phyloP scores from a whole-genome alignment of 1,140 invertebrate genomes.

The Melipona quadrifasciata region DNA sequence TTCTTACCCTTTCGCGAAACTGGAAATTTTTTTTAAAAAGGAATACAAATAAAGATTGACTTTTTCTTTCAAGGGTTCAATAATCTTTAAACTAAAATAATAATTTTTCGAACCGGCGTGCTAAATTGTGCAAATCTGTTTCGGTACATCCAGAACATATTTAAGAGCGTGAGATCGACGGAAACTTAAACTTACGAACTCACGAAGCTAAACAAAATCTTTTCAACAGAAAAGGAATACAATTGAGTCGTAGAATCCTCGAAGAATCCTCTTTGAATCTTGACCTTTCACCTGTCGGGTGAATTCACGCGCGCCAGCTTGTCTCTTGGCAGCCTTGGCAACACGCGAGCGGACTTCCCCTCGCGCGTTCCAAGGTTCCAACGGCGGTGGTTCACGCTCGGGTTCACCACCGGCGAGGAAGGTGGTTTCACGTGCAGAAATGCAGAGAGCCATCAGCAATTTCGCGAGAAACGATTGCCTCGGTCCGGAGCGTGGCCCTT shows the following conservation, averaged over 20 bases:
- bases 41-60: too few species aligned
- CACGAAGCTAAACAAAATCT: too few species aligned
- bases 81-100: too few species aligned
- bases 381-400: slow-evolving; percentile 29
- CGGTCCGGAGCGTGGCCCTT: slow-evolving; percentile 27
- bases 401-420: slow-evolving; percentile 38
- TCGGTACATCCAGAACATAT: too few species aligned
- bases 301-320: slow-evolving; percentile 5
- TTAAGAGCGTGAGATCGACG: too few species aligned
- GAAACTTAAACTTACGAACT: too few species aligned
- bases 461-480: slow-evolving; percentile 78
- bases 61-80: too few species aligned
- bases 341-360: slow-evolving; percentile 52
- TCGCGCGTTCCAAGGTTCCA: slow-evolving; percentile 23
- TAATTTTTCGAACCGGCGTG: too few species aligned
- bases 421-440: slow-evolving; percentile 78
- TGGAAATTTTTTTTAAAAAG: neutral
- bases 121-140: too few species aligned
- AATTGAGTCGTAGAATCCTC: too few species aligned
- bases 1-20: neutral
- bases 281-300: neutral
- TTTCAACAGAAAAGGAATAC: too few species aligned
- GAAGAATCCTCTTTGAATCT: neutral
- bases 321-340: slow-evolving; percentile 9
- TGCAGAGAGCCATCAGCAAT: slow-evolving; percentile 78